Conservation (phyloP, 2,888 invertebrate genomes). For the Diplazon laetatorius region DNA sequence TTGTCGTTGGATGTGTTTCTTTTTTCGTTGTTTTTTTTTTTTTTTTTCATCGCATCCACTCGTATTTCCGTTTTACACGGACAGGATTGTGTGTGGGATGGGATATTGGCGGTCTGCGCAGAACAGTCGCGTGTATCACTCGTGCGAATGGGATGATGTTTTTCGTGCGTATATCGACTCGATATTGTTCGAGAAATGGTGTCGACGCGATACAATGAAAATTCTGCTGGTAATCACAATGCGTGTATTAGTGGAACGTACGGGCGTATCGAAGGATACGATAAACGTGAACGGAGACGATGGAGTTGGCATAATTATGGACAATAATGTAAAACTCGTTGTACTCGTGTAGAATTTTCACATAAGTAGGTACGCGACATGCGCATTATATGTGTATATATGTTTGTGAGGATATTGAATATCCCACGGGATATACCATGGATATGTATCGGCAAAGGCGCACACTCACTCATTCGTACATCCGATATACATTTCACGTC, state of each 20-base stretch:
- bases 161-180: not conserved
- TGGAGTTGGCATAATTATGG: constrained; percentile 44
- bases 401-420: too few relatives aligned
- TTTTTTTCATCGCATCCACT: too few relatives aligned
- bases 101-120: not conserved
- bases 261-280: constrained; percentile 7
- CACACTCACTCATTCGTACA: too few relatives aligned
- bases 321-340: constrained; percentile 15
- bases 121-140: not conserved
- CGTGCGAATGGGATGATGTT: constrained; percentile 1
- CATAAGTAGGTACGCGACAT: too few relatives aligned
- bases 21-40: too few relatives aligned
- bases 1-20: too few relatives aligned
- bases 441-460: too few relatives aligned
- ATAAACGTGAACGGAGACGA: not conserved
- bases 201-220: not conserved
- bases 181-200: not conserved
- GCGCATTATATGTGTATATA: too few relatives aligned
- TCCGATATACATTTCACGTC: too few relatives aligned
- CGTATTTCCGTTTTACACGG: constrained; percentile 22
- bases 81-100: not conserved
- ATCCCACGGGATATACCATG: too few relatives aligned
- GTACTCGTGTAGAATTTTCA: too few relatives aligned
- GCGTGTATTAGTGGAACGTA: not conserved
- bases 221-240: not conserved